Conservation (phyloP, 2,113 vertebrate species). For the Nerophis lumbriciformis region DNA sequence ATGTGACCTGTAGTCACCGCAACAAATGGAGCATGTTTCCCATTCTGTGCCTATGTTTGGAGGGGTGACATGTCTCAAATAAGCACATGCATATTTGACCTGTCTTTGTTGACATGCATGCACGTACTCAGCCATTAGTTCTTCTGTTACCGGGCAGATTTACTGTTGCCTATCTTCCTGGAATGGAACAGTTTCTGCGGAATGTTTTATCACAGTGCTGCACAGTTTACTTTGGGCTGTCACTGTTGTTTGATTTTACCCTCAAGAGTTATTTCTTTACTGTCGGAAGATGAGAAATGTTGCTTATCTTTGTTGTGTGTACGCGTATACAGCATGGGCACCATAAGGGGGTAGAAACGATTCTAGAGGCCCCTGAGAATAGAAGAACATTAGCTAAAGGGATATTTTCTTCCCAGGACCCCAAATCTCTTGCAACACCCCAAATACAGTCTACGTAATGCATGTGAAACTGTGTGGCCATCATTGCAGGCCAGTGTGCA, state of each 20-base stretch:
- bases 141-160: constrained; percentile 58
- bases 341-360: no score
- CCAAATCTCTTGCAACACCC: no score
- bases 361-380: no score
- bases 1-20: constrained; percentile 42
- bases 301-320: constrained; percentile 10
- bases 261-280: constrained; percentile 28
- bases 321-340: no score
- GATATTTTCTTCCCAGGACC: no score
- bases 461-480: neutral
- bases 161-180: constrained; percentile 37
- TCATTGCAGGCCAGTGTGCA: neutral
- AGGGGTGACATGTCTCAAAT: constrained; percentile 50
- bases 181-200: constrained; percentile 29
- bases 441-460: neutral
- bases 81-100: constrained; percentile 48
- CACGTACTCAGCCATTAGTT: constrained; percentile 36
- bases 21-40: constrained; percentile 41
- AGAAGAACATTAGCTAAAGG: no score
- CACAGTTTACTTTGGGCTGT: constrained; percentile 17
- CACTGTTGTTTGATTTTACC: constrained; percentile 24
- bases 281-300: constrained; percentile 25
- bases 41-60: constrained; percentile 48
- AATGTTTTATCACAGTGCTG: constrained; percentile 33
- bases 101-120: constrained; percentile 54